A percentile compares a stretch with the other conserved stretches of the same genome.
Evolutionary conservation across 2,888 invertebrate genomes (phyloP).

Genomic region (Coremacera marginata): DNA sequence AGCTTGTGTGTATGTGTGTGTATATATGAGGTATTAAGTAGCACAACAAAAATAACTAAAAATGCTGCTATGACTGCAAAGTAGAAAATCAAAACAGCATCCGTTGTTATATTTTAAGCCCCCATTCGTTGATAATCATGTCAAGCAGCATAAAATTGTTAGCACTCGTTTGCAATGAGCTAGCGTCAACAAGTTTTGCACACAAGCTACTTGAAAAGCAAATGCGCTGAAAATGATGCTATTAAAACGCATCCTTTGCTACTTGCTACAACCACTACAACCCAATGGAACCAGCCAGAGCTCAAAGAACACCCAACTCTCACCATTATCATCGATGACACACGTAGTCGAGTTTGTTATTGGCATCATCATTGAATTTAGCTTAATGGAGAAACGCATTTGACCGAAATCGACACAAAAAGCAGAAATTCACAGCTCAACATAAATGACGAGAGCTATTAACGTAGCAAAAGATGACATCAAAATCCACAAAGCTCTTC

Average conservation of each 20-base stretch:
- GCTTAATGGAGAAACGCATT: not conserved
- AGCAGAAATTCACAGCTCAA: conserved; percentile 19
- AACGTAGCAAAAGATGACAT: conserved; percentile 17
- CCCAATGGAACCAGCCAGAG: too few species aligned
- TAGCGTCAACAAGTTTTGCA: conserved; percentile 18
- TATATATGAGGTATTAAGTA: too few species aligned
- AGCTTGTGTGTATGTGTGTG: too few species aligned
- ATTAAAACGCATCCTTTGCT: not conserved
- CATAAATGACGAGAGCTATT: conserved; percentile 25
- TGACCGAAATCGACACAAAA: conserved; percentile 16
- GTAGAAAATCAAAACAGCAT: too few species aligned
- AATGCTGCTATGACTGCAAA: too few species aligned
- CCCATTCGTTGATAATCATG: too few species aligned
- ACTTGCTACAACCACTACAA: not conserved
- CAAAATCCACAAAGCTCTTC: conserved; percentile 1
- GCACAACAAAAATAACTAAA: too few species aligned
- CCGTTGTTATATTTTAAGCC: too few species aligned
- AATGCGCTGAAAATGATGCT: conserved; percentile 5
- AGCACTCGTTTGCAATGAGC: conserved; percentile 14
- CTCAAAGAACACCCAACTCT: not conserved
- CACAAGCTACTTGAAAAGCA: conserved; percentile 2
- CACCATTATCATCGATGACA: not conserved
- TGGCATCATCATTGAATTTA: not conserved
- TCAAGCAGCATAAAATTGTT: conserved; percentile 21
- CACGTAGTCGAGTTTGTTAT: not conserved